Evolutionary conservation across 1,140 invertebrate genomes (phyloP), one percentile per base, ranked within the genome.

Genomic region (Acromyrmex heyeri): DNA sequence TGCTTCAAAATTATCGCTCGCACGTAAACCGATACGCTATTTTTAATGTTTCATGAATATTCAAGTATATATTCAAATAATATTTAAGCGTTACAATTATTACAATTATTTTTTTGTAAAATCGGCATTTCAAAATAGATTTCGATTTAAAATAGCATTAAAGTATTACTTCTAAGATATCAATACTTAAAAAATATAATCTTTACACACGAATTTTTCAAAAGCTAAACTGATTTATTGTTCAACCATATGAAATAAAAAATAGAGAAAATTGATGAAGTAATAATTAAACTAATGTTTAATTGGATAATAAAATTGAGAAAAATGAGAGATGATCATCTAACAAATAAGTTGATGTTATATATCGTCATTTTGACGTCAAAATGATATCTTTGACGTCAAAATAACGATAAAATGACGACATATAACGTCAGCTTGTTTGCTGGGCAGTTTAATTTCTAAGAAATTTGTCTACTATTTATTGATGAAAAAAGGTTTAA

Each of bases 51-150:
- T 62, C 5, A 16, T 6, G 10, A 81, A 70, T 82, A 62, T 50
- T 62, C 24, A 53, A 21, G 18, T 81, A n/a, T 57, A 70, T 82
- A 62, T 50, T 62, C 24, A 53, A 30, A 12, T 81, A n/a, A 24
- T 57, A 81, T 70, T 81, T 70, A 18, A 4, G 8, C 8, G 24
- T 2, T n/a, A n/a, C n/a, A n/a, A n/a, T n/a, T n/a, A n/a, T 55
- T n/a, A 6, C 16, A 44, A 81, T 27, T 48, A 16, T 57, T 78
- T 69, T 27, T 38, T 30, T 55, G 38, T 27, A 24, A 6, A 67
- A 30, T 72, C 14, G 18, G 16, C 30, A 21, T 8, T 53, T 70
- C 30, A 1, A 18, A 30, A 64, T 30, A 3, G 18, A 14, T 4
- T 48, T 30, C 8, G 14, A 48, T 30, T 65, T 67, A 34, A 67